Evolutionary conservation across 2,113 vertebrate species (phyloP).

Genomic region (Neodontobutis hainanensis): DNA sequence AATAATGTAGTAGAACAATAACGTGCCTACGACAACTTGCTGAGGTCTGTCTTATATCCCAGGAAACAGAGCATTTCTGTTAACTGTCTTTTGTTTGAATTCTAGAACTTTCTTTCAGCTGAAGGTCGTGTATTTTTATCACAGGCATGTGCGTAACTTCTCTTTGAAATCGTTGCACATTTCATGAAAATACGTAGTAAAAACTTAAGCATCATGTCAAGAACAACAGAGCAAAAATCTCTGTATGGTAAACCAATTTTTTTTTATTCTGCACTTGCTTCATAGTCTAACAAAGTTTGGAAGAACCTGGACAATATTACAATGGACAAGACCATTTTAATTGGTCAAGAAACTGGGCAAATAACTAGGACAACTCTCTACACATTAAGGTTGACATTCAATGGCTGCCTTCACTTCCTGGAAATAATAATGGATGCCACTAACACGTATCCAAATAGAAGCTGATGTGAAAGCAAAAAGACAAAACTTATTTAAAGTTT

Average conservation of each 20-base stretch:
- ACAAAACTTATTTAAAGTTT: too few relatives aligned
- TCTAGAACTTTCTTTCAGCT: not conserved
- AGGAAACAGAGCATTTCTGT: too few relatives aligned
- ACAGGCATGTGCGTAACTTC: not conserved
- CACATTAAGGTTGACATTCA: slow-evolving; percentile 19
- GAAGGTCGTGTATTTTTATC: slow-evolving; percentile 1
- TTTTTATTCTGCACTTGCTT: too few relatives aligned
- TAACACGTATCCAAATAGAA: too few relatives aligned
- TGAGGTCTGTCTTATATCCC: too few relatives aligned
- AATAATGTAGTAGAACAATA: too few relatives aligned
- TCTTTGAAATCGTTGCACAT: not conserved
- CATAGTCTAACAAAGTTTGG: not conserved
- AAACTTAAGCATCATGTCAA: not conserved
- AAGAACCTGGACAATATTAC: not conserved
- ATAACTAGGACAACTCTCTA: too few relatives aligned
- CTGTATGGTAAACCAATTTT: too few relatives aligned
- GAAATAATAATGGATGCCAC: not conserved
- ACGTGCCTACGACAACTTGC: too few relatives aligned
- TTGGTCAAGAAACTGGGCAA: too few relatives aligned
- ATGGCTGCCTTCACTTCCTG: slow-evolving; percentile 3
- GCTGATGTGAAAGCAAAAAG: too few relatives aligned
- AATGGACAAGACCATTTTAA: too few relatives aligned
- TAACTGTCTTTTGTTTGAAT: not conserved
- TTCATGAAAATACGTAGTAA: not conserved
- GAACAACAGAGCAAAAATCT: not conserved